A percentile compares a stretch with the other conserved stretches of the same genome.
phyloP scores from a whole-genome alignment of 2,113 vertebrate species.

The cattle (Bos taurus) region DNA sequence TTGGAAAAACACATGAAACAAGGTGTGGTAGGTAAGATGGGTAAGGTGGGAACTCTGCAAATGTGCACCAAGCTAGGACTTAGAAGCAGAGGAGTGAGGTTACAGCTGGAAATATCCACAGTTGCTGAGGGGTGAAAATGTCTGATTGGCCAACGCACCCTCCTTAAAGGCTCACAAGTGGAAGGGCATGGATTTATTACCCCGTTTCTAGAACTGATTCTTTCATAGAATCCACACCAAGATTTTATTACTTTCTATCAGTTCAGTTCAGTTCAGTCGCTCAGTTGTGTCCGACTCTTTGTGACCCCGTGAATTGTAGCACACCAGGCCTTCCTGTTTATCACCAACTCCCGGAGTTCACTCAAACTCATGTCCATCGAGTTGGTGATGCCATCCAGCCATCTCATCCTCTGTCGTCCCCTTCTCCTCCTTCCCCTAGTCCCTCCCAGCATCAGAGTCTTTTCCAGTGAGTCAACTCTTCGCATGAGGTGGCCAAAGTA shows the following conservation, averaged over 20 bases:
- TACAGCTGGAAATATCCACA: background rate
- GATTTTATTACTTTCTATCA: background rate
- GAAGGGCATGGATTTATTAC: background rate
- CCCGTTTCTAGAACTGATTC: background rate
- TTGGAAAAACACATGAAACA: constrained; percentile 23
- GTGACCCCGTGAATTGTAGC: no score
- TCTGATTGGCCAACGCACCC: constrained; percentile 3
- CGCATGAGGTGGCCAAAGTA: no score
- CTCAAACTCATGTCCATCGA: no score
- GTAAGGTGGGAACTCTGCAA: background rate
- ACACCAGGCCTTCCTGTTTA: no score
- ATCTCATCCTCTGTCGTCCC: no score
- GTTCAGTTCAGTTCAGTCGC: no score
- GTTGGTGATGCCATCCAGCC: no score
- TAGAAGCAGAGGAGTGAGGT: constrained; percentile 23
- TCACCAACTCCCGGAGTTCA: no score
- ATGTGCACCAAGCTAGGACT: constrained; percentile 9
- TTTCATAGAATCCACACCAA: background rate
- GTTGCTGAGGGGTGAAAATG: constrained; percentile 47
- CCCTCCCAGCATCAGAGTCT: no score
- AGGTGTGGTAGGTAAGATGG: background rate
- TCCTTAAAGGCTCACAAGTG: background rate
- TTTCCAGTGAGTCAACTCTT: no score
- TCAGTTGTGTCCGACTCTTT: no score
- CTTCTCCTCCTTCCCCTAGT: no score